These are phyloP conservation scores for Pterophyllum scalare DNA, from an alignment of 2,113 vertebrate species.

Conservation along the genomic window DNA sequence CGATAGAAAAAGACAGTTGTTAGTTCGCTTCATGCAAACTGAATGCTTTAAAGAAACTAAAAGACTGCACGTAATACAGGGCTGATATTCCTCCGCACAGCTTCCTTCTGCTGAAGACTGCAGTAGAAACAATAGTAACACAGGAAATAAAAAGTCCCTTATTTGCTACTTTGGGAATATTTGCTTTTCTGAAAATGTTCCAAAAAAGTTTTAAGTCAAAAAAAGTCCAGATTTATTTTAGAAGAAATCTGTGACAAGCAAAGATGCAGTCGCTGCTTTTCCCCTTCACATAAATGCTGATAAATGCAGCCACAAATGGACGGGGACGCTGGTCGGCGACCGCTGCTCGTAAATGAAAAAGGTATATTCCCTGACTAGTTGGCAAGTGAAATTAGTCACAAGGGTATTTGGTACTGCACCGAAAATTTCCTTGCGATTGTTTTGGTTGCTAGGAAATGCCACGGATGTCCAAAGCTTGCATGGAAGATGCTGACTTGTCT, in stretches of 20 bases:
- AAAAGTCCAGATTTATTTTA: neutral
- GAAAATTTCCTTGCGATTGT: neutral
- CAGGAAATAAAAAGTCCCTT: neutral
- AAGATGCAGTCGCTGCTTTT: too few relatives aligned
- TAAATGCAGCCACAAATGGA: too few relatives aligned
- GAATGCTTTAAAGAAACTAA: neutral
- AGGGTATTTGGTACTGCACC: neutral
- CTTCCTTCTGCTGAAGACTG: neutral
- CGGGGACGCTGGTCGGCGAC: too few relatives aligned
- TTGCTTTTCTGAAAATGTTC: neutral
- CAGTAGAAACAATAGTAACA: neutral
- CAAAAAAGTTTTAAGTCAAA: neutral
- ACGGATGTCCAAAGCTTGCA: fast-evolving
- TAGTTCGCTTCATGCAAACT: neutral
- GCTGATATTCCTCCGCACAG: neutral
- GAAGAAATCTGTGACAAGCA: neutral
- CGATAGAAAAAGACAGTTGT: neutral
- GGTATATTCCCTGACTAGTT: too few relatives aligned
- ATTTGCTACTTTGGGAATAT: neutral
- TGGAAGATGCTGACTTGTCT: fast-evolving
- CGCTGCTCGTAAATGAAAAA: too few relatives aligned
- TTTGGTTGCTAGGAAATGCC: neutral
- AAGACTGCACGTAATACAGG: fast-evolving
- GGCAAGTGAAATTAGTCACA: too few relatives aligned
- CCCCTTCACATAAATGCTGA: too few relatives aligned